These are phyloP conservation scores for Labeo calbasu DNA, from an alignment of 2,797 vertebrate species.

Conservation along the genomic window DNA sequence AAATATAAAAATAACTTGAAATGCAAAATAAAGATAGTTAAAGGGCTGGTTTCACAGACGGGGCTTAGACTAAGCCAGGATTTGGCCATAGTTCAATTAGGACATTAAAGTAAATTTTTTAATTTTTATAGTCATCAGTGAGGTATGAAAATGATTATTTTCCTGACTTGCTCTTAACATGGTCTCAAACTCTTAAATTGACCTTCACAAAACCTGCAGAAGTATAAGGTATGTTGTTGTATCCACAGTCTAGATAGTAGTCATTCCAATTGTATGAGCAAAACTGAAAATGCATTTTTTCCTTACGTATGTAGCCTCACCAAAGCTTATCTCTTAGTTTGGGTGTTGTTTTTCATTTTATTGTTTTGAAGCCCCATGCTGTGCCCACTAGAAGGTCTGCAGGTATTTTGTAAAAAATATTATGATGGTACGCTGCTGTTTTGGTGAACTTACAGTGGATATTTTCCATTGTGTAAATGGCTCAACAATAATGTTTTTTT, in stretches of 20 bases:
- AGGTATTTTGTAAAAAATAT: background rate
- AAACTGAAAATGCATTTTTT: background rate
- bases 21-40: too few species aligned
- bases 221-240: too few species aligned
- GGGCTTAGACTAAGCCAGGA: too few species aligned
- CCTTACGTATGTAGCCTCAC: background rate
- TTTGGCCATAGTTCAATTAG: too few species aligned
- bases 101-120: too few species aligned
- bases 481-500: background rate
- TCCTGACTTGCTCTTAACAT: too few species aligned
- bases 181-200: too few species aligned
- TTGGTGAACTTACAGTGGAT: background rate
- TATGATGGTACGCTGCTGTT: background rate
- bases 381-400: slow-evolving; percentile 1
- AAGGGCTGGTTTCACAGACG: too few species aligned
- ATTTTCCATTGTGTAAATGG: slow-evolving; percentile 11
- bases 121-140: too few species aligned
- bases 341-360: slow-evolving; percentile 1
- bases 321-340: background rate
- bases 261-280: background rate
- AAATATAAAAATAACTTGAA: too few species aligned
- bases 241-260: background rate
- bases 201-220: too few species aligned
- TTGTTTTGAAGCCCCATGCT: slow-evolving; percentile 17
- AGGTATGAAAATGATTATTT: too few species aligned